Percentiles rank a stretch among this genome's conserved stretches.
Evolutionary conservation across 2,888 invertebrate species (phyloP).

Genomic region (Diaperis boleti): DNA sequence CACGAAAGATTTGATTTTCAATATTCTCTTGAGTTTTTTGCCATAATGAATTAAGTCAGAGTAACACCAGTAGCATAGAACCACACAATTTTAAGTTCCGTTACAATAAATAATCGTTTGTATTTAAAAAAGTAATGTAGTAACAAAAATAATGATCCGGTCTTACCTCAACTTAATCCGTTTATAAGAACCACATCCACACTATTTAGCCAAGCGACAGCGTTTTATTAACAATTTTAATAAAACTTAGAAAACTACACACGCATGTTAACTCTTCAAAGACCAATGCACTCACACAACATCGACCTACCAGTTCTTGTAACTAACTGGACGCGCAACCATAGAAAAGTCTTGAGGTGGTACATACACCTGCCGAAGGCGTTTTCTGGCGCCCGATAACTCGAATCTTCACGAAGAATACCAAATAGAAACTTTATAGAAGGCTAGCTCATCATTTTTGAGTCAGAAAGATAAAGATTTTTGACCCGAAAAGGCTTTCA

Average conservation of each 20-base stretch:
- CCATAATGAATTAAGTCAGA: no score
- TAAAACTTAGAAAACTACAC: constrained; percentile 22
- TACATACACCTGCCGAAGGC: constrained; percentile 38
- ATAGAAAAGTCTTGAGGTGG: constrained; percentile 32
- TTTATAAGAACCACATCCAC: constrained; percentile 1
- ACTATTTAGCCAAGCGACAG: not conserved
- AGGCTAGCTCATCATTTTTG: not conserved
- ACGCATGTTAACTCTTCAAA: constrained; percentile 24
- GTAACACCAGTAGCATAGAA: no score
- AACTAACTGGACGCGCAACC: constrained; percentile 44
- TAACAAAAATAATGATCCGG: not conserved
- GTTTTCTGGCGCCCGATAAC: constrained; percentile 41
- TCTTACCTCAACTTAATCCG: constrained; percentile 12
- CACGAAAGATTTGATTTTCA: no score
- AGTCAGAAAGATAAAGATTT: not conserved
- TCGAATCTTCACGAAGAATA: constrained; percentile 34
- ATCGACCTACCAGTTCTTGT: constrained; percentile 46
- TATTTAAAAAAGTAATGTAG: no score
- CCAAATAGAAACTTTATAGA: constrained; percentile 9
- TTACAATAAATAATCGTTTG: no score
- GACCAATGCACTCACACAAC: constrained; percentile 38
- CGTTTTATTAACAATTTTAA: constrained; percentile 3
- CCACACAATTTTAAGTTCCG: no score
- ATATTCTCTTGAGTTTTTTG: no score
- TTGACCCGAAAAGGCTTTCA: not conserved